A percentile compares a stretch with the other conserved stretches of the same genome.
Evolutionary conservation across 2,113 vertebrate genomes (phyloP).

Genomic region (Hemiscyllium ocellatum): DNA sequence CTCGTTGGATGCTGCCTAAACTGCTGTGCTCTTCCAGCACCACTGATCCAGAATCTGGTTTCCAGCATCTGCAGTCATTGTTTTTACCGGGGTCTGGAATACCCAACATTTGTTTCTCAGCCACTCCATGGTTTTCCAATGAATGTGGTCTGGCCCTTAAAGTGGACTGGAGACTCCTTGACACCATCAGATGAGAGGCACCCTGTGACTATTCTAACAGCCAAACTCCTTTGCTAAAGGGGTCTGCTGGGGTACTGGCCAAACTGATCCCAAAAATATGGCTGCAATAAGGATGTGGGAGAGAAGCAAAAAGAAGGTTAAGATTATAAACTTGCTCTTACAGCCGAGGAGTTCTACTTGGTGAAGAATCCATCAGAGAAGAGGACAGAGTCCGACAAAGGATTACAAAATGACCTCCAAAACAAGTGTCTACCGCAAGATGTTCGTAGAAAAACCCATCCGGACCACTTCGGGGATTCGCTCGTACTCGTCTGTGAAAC

Average conservation of each 20-base stretch:
- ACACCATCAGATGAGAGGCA: background rate
- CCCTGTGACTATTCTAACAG: background rate
- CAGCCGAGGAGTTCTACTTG: background rate
- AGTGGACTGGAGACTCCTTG: background rate
- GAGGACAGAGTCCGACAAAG: background rate
- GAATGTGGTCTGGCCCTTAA: background rate
- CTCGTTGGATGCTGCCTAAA: too few relatives aligned
- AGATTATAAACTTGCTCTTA: background rate
- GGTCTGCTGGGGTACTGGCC: background rate
- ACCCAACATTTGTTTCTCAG: background rate
- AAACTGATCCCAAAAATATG: background rate
- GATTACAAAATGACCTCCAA: background rate
- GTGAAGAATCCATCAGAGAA: background rate
- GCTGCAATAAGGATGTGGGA: background rate
- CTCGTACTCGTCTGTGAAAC: background rate
- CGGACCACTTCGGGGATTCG: background rate
- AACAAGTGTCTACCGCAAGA: background rate
- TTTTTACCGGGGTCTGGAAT: too few relatives aligned
- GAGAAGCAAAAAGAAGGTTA: background rate
- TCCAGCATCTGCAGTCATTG: too few relatives aligned
- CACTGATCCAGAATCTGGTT: too few relatives aligned
- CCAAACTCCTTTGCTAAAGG: background rate
- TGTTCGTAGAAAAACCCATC: background rate
- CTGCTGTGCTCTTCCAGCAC: too few relatives aligned
- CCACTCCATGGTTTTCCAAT: background rate